A percentile compares a stretch with the other conserved stretches of the same genome.
These are phyloP conservation scores for Meiosimyza decipiens DNA, from an alignment of 2,888 invertebrate species.

Conservation along the genomic window DNA sequence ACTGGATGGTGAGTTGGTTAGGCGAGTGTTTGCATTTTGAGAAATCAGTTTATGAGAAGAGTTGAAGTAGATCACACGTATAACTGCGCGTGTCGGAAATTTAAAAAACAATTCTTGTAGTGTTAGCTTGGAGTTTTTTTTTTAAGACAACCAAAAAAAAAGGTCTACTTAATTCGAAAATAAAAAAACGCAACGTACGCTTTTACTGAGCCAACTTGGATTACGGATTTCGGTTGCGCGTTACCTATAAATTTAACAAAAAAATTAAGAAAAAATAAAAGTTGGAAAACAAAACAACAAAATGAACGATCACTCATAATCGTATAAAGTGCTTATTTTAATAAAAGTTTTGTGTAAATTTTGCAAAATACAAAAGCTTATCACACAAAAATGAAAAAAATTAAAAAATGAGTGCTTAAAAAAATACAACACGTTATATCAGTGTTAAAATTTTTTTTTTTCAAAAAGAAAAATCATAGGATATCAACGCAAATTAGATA, in stretches of 20 bases:
- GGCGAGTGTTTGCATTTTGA: conserved; percentile 42
- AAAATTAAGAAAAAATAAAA: conserved; percentile 23
- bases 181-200: conserved; percentile 46
- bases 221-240: conserved; percentile 59
- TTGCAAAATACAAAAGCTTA: neutral
- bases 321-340: neutral
- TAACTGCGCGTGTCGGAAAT: conserved; percentile 47
- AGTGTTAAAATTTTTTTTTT: neutral
- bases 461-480: neutral
- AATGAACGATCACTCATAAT: neutral
- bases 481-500: conserved; percentile 26
- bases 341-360: neutral
- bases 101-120: conserved; percentile 31
- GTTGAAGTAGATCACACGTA: conserved; percentile 60
- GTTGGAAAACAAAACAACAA: conserved; percentile 4
- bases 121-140: conserved; percentile 29
- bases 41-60: conserved; percentile 65
- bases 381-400: conserved; percentile 21
- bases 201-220: conserved; percentile 53
- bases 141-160: conserved; percentile 31
- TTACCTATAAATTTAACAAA: conserved; percentile 36
- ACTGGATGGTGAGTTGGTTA: conserved; percentile 72
- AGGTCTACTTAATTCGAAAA: conserved; percentile 41
- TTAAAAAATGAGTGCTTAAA: conserved; percentile 18
- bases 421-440: conserved; percentile 8